Conservation (phyloP, 2,888 invertebrate genomes). For the Dasysyrphus tricinctus region DNA sequence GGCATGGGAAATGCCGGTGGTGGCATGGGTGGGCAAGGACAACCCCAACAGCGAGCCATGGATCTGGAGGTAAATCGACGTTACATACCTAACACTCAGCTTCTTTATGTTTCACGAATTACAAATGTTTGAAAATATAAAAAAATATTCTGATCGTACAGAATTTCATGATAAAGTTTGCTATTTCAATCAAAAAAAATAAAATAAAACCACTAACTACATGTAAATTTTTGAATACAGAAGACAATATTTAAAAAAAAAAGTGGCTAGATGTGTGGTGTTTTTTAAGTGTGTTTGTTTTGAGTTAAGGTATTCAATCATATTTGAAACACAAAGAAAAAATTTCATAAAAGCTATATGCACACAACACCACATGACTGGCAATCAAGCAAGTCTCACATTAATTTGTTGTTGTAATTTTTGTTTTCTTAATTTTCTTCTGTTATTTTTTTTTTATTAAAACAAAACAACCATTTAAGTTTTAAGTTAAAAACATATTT, state of each 20-base stretch:
- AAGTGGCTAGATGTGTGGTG: conserved; percentile 57
- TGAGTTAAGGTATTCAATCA: conserved; percentile 43
- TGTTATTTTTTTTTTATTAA: conserved; percentile 8
- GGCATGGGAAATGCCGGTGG: conserved; percentile 82
- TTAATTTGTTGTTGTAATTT: conserved; percentile 48
- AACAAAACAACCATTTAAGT: conserved; percentile 28
- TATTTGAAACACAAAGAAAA: conserved; percentile 1
- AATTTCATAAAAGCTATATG: conserved; percentile 41
- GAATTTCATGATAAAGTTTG: conserved; percentile 34
- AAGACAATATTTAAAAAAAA: conserved; percentile 19
- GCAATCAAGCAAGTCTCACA: conserved; percentile 45
- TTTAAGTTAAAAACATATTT: conserved; percentile 34
- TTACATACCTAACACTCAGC: conserved; percentile 69
- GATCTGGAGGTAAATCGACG: conserved; percentile 88
- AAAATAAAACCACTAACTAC: conserved; percentile 8
- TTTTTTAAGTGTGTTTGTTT: conserved; percentile 46
- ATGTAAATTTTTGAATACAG: conserved; percentile 32
- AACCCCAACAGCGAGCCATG: conserved; percentile 87
- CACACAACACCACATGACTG: conserved; percentile 66
- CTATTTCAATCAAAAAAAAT: conserved; percentile 14
- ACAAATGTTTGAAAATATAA: conserved; percentile 64
- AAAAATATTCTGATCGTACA: conserved; percentile 31
- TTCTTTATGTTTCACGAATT: conserved; percentile 70
- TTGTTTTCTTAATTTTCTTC: conserved; percentile 23
- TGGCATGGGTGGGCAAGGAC: conserved; percentile 83